Conservation (phyloP, 2,888 invertebrate species). For the Ennomos quercinarius region DNA sequence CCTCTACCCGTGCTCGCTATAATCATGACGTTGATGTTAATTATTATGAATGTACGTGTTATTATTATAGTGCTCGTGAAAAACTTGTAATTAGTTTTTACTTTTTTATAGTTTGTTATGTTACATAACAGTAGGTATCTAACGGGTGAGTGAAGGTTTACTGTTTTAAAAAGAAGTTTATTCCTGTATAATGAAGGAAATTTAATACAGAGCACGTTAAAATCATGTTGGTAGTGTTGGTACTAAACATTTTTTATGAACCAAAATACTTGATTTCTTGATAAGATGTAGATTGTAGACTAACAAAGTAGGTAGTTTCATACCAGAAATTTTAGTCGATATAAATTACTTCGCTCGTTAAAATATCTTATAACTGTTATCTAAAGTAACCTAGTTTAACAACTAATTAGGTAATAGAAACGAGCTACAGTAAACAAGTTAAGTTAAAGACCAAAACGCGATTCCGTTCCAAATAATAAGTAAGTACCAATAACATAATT, state of each 20-base stretch:
- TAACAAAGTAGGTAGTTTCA: background rate
- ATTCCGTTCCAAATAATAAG: constrained; percentile 6
- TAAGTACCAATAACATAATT: constrained; percentile 6
- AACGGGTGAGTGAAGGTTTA: constrained; percentile 5
- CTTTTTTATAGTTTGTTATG: constrained; percentile 27
- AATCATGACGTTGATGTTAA: constrained; percentile 33
- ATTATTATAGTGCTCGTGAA: constrained; percentile 23
- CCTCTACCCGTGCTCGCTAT: constrained; percentile 26
- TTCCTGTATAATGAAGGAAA: background rate
- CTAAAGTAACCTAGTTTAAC: constrained; percentile 20
- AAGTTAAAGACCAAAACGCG: constrained; percentile 6
- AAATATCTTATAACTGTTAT: constrained; percentile 22
- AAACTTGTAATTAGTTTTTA: constrained; percentile 23
- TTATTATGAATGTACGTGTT: constrained; percentile 34
- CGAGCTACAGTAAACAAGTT: constrained; percentile 9
- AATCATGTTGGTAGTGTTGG: too few species aligned
- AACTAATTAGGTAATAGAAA: constrained; percentile 17
- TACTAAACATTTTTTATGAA: too few species aligned
- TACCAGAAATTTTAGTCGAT: constrained; percentile 3
- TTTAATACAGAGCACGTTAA: background rate
- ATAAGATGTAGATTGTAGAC: too few species aligned
- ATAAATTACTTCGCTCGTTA: constrained; percentile 11
- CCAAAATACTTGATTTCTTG: too few species aligned
- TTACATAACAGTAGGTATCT: constrained; percentile 20
- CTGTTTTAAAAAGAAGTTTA: constrained; percentile 1